Evolutionary conservation across 2,888 invertebrate species (phyloP).

Genomic region (Heliconius aoede): DNA sequence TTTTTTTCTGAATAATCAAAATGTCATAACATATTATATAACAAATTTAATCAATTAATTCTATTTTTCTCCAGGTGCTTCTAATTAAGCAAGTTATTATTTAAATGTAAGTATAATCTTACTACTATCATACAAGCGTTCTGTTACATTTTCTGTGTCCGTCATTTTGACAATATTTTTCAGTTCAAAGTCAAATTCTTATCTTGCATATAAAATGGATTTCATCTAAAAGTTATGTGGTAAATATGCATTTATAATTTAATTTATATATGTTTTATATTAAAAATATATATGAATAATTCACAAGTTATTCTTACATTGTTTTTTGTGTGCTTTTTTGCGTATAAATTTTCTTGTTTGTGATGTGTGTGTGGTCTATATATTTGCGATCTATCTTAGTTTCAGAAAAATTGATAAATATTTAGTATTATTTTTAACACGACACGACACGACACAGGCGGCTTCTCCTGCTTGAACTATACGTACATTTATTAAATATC

Average conservation of each 20-base stretch:
- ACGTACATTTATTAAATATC: too few species aligned
- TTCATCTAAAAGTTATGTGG: slow-evolving; percentile 40
- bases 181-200: slow-evolving; percentile 1
- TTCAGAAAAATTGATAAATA: neutral
- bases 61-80: neutral
- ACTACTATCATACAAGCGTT: neutral
- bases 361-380: neutral
- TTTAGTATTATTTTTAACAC: too few species aligned
- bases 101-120: neutral
- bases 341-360: neutral
- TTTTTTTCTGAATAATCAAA: too few species aligned
- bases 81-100: neutral
- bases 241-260: slow-evolving; percentile 18
- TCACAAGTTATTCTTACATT: neutral
- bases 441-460: too few species aligned
- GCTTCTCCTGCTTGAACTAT: too few species aligned
- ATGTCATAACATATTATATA: too few species aligned
- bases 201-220: slow-evolving; percentile 22
- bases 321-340: neutral
- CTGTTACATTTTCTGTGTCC: neutral
- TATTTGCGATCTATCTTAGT: neutral
- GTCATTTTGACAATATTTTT: slow-evolving; percentile 29
- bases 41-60: slow-evolving; percentile 4
- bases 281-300: neutral
- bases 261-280: neutral